Base-by-base conservation (phyloP, 2,797 vertebrate genomes). In the Cygnus olor region DNA sequence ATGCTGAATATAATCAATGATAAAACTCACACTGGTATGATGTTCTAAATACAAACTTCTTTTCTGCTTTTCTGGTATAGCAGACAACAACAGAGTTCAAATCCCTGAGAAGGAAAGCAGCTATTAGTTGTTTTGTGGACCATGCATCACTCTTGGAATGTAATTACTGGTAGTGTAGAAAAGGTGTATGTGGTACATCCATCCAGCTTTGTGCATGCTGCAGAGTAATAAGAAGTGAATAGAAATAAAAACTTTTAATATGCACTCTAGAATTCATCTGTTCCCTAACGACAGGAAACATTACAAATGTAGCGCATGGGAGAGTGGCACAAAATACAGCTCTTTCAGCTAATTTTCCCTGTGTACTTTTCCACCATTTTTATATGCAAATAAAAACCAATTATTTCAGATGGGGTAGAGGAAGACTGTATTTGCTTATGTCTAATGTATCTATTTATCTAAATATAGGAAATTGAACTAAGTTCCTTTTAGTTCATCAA, bases 51-150 rank as follows among this genome's bases (percentile, higher is more conserved):
- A 25, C 34, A 51, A 38, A 77, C 14, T 27, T n/a, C 40, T 4
- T 14, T 74, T 47, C 66, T 69, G 36, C 97, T 97, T 97, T 98
- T 97, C 44, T 90, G 85, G 96, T 97, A 74, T 97, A 97, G 94
- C 97, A 97, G 6, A 97, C 94, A 76, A 91, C 80, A 49, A 98
- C 84, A n/a, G 92, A 92, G 47, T 40, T 96, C 86, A 98, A 83
- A 28, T 21, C 88, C 85, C 97, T 96, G 91, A 90, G 63, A 80
- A 47, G 85, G 28, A 97, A 61, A 51, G 97, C 95, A 61, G 83
- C 93, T 78, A 96, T 97, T 14, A 97, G 88, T 34, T 95, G 85
- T 61, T 91, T 73, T 27, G 96, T 64, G 44, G 97, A 97, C 97
- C 97, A 97, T 3, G 47, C 66, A 36, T 96, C 94, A 73, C 97